These are phyloP conservation scores for Listronotus oregonensis DNA, from an alignment of 1,140 invertebrate genomes.

Conservation along the genomic window DNA sequence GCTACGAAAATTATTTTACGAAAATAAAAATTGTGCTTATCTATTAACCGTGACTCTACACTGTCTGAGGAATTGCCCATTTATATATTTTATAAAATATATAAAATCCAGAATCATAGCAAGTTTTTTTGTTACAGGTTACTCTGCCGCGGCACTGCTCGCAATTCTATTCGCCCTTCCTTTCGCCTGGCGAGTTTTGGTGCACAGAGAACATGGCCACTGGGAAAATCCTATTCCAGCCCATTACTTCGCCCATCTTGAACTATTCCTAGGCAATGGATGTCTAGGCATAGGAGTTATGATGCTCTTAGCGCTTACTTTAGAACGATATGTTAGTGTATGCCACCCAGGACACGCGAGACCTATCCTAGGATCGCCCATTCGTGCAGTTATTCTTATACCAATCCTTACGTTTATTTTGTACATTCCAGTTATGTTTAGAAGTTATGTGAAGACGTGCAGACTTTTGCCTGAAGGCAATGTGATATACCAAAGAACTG, in stretches of 20 bases:
- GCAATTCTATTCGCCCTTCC: constrained; percentile 75
- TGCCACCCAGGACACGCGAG: constrained; percentile 73
- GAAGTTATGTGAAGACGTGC: constrained; percentile 66
- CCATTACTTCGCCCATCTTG: constrained; percentile 75
- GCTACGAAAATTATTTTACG: too few relatives aligned
- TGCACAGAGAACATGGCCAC: constrained; percentile 67
- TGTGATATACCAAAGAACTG: constrained; percentile 63
- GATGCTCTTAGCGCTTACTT: constrained; percentile 78
- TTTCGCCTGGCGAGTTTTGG: constrained; percentile 70
- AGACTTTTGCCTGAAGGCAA: constrained; percentile 55
- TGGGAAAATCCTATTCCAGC: constrained; percentile 68
- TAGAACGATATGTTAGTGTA: constrained; percentile 81
- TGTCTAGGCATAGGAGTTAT: constrained; percentile 76
- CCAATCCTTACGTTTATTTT: constrained; percentile 67
- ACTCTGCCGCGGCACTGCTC: constrained; percentile 71
- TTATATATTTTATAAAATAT: too few relatives aligned
- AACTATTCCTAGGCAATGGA: constrained; percentile 75
- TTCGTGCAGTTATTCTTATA: constrained; percentile 66
- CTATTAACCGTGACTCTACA: too few relatives aligned
- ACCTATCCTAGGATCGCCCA: constrained; percentile 64
- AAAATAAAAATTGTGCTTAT: too few relatives aligned
- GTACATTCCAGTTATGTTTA: constrained; percentile 69
- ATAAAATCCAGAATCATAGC: too few relatives aligned
- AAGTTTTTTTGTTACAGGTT: constrained; percentile 59
- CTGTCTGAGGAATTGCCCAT: too few relatives aligned